These are phyloP conservation scores for Hybos culiciformis DNA, from an alignment of 2,888 invertebrate species.

Conservation along the genomic window DNA sequence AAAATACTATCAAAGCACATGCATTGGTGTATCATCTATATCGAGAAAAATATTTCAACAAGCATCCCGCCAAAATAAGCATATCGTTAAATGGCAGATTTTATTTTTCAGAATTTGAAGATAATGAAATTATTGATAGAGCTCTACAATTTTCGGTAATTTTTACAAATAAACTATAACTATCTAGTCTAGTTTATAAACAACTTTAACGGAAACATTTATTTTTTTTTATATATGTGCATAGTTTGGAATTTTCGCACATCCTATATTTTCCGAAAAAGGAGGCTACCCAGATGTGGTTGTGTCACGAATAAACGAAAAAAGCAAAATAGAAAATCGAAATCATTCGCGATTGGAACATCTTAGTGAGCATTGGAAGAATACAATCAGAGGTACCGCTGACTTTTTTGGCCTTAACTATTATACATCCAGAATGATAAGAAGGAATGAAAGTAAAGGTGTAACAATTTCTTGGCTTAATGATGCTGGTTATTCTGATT, in stretches of 20 bases:
- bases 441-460: slow-evolving; percentile 16
- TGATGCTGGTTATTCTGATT: too few species aligned
- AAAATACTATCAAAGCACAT: slow-evolving; percentile 41
- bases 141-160: slow-evolving; percentile 22
- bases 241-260: slow-evolving; percentile 29
- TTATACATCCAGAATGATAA: slow-evolving; percentile 22
- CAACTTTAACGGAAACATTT: too few species aligned
- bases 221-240: background rate
- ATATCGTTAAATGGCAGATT: slow-evolving; percentile 22
- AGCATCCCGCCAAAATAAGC: slow-evolving; percentile 24
- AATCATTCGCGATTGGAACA: slow-evolving; percentile 21
- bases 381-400: slow-evolving; percentile 18
- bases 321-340: slow-evolving; percentile 20
- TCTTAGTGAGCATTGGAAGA: slow-evolving; percentile 16
- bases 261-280: slow-evolving; percentile 24
- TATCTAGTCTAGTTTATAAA: too few species aligned
- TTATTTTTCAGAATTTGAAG: slow-evolving; percentile 20
- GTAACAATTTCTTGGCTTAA: slow-evolving; percentile 39
- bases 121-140: slow-evolving; percentile 18
- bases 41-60: slow-evolving; percentile 28
- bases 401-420: slow-evolving; percentile 28
- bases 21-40: slow-evolving; percentile 36
- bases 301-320: slow-evolving; percentile 25
- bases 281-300: slow-evolving; percentile 28
- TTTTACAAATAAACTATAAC: too few species aligned